Base-by-base conservation (phyloP, 2,888 invertebrate genomes). In the Cerastoderma edule region DNA sequence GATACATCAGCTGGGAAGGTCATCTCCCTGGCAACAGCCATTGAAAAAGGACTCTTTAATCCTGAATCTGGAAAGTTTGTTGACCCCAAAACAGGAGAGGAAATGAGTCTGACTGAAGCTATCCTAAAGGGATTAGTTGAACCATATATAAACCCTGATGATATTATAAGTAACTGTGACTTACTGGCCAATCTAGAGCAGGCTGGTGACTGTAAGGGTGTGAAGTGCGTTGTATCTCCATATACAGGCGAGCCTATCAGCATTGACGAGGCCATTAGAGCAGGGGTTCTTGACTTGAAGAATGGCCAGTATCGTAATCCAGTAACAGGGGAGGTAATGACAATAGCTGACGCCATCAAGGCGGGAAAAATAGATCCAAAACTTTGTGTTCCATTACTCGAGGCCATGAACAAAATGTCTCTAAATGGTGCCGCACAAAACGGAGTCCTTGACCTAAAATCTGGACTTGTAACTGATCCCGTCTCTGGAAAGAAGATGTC, bases 101-200 rank as follows among this genome's bases (percentile, higher is more conserved):
- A 96, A 82, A 94, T 99, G 89, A 97, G 97, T 27, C 96, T 99
- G 67, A 96, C 96, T 83, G 97, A 99, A 93, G 98, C 98, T 2
- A 97, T 98, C 84, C 95, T 96, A 84, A 95, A 96, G 93, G 95
- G 97, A 83, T 95, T 98, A 84, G 94, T 99, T 67, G 97, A 98
- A 44, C 68, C 84, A 27, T 72, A 85, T 70, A 86, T 89, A 30
- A 78, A 87, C 60, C 85, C 89, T 10, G 83, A 86, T n/a, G 79
- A 87, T 54, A 83, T 91, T 48, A 77, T 86, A 10, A 80, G 87
- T 54, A 87, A 83, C 39, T 86, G 86, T 56, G 86, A 86, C 66
- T 88, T 89, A 13, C 65, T 91, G 65, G 74, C 85, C 53, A 76
- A 87, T 33, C 83, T 92, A n/a, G 81, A 87, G 28, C 82, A 79